Evolutionary conservation across 2,113 vertebrate species (phyloP).

Genomic region (Ailuropoda melanoleuca): DNA sequence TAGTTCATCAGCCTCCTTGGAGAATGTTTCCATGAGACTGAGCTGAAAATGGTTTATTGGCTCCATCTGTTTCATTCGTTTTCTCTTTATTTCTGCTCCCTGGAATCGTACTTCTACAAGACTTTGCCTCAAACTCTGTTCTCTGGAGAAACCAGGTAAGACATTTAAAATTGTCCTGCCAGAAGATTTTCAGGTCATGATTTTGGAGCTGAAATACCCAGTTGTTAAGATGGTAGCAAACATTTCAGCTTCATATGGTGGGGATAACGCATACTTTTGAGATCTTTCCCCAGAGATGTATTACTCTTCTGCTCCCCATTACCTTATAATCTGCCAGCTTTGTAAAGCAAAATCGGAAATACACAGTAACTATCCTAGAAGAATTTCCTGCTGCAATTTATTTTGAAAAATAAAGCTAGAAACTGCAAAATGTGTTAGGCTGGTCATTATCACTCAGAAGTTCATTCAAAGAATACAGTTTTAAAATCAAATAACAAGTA

Average conservation of each 20-base stretch:
- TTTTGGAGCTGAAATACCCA: neutral
- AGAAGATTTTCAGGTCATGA: neutral
- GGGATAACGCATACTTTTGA: neutral
- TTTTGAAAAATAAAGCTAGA: neutral
- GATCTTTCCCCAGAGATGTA: neutral
- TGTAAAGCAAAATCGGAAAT: neutral
- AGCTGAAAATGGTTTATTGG: neutral
- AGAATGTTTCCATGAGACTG: neutral
- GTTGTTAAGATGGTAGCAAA: neutral
- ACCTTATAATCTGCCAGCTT: neutral
- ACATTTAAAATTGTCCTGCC: neutral
- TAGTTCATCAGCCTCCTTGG: neutral
- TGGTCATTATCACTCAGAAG: neutral
- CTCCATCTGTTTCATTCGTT: neutral
- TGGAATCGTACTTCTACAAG: neutral
- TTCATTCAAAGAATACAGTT: neutral
- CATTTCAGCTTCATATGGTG: neutral
- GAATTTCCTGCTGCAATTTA: neutral
- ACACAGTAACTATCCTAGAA: neutral
- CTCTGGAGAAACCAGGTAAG: neutral
- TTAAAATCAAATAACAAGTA: neutral
- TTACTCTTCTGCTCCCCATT: neutral
- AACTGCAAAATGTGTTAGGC: neutral
- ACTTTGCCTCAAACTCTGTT: neutral
- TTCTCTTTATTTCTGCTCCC: neutral